Percentiles rank a stretch among this genome's conserved stretches.
These are phyloP conservation scores for Cheilinus undulatus DNA, from an alignment of 2,113 vertebrate species.

Conservation along the genomic window DNA sequence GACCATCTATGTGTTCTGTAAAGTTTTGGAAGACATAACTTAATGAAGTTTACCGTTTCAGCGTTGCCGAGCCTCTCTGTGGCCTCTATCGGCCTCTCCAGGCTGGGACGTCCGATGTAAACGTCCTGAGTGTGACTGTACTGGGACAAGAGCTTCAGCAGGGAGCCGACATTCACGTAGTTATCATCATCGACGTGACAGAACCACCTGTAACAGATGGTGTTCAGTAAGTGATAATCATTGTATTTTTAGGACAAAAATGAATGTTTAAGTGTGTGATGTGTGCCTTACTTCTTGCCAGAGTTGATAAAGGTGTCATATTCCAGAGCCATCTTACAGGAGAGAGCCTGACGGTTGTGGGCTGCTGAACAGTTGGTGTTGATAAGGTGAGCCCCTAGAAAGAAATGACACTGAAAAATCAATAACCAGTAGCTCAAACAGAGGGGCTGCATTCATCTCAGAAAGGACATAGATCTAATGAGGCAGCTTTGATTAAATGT, in stretches of 20 bases:
- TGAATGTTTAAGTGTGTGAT: neutral
- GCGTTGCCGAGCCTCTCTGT: conserved; percentile 84
- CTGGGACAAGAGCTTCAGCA: conserved; percentile 88
- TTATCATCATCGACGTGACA: conserved; percentile 96
- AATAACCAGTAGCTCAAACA: neutral
- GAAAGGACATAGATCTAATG: neutral
- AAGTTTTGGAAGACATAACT: neutral
- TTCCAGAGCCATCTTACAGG: conserved; percentile 95
- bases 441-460: too few species aligned
- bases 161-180: conserved; percentile 87
- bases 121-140: conserved; percentile 88
- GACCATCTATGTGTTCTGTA: too few species aligned
- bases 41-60: conserved; percentile 80
- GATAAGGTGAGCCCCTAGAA: conserved; percentile 85
- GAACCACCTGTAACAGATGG: conserved; percentile 87
- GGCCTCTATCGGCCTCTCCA: conserved; percentile 92
- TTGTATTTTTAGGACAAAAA: neutral
- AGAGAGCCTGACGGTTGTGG: conserved; percentile 93
- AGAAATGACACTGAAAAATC: conserved; percentile 1
- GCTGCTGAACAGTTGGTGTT: conserved; percentile 93
- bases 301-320: conserved; percentile 91
- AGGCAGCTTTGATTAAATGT: neutral
- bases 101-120: conserved; percentile 93
- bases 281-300: conserved; percentile 88
- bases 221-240: neutral